Conservation (phyloP, 2,888 invertebrate species). For the Drosophila longiperda region DNA sequence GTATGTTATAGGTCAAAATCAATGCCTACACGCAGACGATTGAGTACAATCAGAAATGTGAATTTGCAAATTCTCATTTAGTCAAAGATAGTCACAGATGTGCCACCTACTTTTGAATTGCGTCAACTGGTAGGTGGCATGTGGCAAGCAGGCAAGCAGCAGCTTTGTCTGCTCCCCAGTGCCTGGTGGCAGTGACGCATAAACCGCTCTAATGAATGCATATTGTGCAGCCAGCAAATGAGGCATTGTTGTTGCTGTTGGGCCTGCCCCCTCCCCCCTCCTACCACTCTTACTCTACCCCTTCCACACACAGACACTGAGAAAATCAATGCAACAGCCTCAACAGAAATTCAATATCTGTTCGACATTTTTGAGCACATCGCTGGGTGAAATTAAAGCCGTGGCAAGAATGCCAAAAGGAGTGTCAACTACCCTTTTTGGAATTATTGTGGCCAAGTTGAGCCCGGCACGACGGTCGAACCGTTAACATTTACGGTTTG, state of each 20-base stretch:
- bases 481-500: slow-evolving; percentile 26
- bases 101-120: slow-evolving; percentile 27
- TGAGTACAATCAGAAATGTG: slow-evolving; percentile 2
- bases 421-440: slow-evolving; percentile 35
- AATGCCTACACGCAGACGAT: slow-evolving; percentile 36
- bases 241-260: slow-evolving; percentile 47
- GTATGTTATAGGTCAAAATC: slow-evolving; percentile 50
- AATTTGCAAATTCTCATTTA: slow-evolving; percentile 18
- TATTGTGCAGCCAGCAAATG: slow-evolving; percentile 68
- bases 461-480: slow-evolving; percentile 3
- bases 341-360: neutral
- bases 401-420: slow-evolving; percentile 1
- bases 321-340: slow-evolving; percentile 42
- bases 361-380: slow-evolving; percentile 28
- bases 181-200: slow-evolving; percentile 31
- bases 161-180: slow-evolving; percentile 25
- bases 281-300: no score
- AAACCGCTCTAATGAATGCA: slow-evolving; percentile 69
- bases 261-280: neutral
- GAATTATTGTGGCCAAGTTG: slow-evolving; percentile 18
- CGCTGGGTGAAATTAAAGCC: slow-evolving; percentile 28
- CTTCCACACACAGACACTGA: neutral
- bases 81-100: slow-evolving; percentile 17
- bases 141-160: slow-evolving; percentile 7
- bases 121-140: slow-evolving; percentile 20